These are phyloP conservation scores for Rhadinocentrus ornatus DNA, from an alignment of 2,797 vertebrate species.

Conservation along the genomic window DNA sequence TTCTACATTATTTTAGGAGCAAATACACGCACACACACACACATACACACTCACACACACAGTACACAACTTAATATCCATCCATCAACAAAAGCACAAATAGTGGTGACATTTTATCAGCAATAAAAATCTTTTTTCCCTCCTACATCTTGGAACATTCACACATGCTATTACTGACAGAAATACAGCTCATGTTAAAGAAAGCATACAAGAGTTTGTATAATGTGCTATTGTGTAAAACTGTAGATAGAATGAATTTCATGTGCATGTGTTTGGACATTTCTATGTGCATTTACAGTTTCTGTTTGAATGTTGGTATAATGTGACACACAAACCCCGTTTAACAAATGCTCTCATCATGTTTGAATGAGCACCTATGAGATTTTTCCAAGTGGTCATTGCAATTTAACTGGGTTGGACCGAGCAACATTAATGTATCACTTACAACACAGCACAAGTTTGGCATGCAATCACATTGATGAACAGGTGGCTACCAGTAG, in stretches of 20 bases:
- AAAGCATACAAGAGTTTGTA: slow-evolving; percentile 7
- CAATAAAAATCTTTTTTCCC: slow-evolving; percentile 43
- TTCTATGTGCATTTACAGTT: background rate
- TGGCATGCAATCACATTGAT: background rate
- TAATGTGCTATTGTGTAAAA: slow-evolving; percentile 24
- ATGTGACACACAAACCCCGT: background rate
- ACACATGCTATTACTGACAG: slow-evolving; percentile 36
- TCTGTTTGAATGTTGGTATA: background rate
- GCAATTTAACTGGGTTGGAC: background rate
- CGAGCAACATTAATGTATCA: background rate
- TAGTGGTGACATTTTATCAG: slow-evolving; percentile 53
- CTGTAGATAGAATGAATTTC: slow-evolving; percentile 28
- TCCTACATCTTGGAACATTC: slow-evolving; percentile 31
- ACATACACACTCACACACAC: background rate
- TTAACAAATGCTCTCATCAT: background rate
- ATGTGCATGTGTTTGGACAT: slow-evolving; percentile 10
- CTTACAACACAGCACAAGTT: background rate
- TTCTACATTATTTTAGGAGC: slow-evolving; percentile 11
- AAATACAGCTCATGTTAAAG: slow-evolving; percentile 31
- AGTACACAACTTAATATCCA: slow-evolving; percentile 12
- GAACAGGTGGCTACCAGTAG: background rate
- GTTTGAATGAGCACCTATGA: background rate
- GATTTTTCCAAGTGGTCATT: background rate
- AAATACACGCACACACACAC: background rate
- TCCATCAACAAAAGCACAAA: slow-evolving; percentile 18